A percentile compares a stretch with the other conserved stretches of the same genome.
phyloP scores from a whole-genome alignment of 2,113 vertebrate genomes.

The Onychostruthus taczanowskii region DNA sequence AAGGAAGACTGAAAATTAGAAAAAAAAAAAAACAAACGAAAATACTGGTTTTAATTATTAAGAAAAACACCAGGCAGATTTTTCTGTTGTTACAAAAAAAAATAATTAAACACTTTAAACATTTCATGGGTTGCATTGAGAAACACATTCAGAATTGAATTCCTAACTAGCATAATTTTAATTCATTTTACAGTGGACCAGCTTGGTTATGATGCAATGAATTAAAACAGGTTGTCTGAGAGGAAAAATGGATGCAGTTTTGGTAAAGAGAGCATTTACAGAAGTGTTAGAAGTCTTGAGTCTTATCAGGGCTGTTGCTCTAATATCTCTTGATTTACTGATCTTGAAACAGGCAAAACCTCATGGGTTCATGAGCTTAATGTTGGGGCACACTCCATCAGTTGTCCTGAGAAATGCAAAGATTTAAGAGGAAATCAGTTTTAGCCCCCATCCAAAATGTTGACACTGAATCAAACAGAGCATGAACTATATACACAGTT shows the following conservation, averaged over 20 bases:
- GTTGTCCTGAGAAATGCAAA: conserved; percentile 50
- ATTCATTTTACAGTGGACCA: conserved; percentile 41
- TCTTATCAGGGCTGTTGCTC: conserved; percentile 45
- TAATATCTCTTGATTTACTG: conserved; percentile 61
- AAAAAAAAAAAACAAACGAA: background rate
- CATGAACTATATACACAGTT: conserved; percentile 60
- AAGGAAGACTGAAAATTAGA: background rate
- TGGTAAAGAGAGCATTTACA: conserved; percentile 56
- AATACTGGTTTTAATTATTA: accelerated
- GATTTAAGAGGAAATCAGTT: conserved; percentile 60
- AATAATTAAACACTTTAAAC: background rate
- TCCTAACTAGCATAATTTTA: conserved; percentile 2
- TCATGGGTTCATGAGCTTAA: conserved; percentile 11
- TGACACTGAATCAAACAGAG: conserved; percentile 63
- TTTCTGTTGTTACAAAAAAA: background rate
- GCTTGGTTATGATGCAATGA: conserved; percentile 60
- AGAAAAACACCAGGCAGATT: background rate
- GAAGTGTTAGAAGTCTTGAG: conserved; percentile 41
- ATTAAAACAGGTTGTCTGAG: conserved; percentile 56
- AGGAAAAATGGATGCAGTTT: conserved; percentile 52
- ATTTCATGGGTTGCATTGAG: background rate
- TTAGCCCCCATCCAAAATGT: conserved; percentile 56
- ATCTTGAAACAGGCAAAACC: conserved; percentile 48
- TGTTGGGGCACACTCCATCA: conserved; percentile 58
- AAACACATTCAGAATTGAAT: background rate